Evolutionary conservation across 2,888 invertebrate species (phyloP).

Genomic region (Calliopum simillimum): DNA sequence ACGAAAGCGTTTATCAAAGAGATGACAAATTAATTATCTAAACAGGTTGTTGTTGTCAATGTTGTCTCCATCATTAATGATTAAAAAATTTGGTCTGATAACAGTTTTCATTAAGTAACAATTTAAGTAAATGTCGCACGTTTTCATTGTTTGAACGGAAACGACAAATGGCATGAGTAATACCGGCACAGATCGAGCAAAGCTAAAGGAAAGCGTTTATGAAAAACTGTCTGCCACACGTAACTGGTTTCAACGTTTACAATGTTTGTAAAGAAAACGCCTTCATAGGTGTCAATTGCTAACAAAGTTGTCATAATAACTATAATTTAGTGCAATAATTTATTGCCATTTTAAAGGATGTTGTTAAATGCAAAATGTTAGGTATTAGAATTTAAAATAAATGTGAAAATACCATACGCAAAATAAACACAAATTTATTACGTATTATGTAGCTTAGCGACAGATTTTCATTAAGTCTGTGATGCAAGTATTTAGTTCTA

Average conservation of each 20-base stretch:
- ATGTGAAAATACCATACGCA: too few species aligned
- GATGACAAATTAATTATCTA: conserved; percentile 13
- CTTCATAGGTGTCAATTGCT: not conserved
- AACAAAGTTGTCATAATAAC: conserved; percentile 13
- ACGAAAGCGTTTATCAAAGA: not conserved
- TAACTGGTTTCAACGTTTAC: not conserved
- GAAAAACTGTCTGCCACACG: not conserved
- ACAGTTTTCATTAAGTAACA: not conserved
- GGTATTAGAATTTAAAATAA: too few species aligned
- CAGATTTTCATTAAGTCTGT: conserved; percentile 15
- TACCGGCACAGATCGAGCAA: not conserved
- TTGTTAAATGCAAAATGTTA: too few species aligned
- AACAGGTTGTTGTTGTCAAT: not conserved
- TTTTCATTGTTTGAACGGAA: conserved; percentile 16
- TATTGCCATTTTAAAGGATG: too few species aligned
- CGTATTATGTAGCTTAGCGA: not conserved
- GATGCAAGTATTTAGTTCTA: not conserved
- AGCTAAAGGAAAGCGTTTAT: not conserved
- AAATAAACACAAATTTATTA: too few species aligned
- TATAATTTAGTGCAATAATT: too few species aligned
- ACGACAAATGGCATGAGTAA: conserved; percentile 18
- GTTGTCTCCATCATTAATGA: too few species aligned
- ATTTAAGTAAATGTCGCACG: conserved; percentile 1
- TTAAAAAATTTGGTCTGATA: conserved; percentile 3
- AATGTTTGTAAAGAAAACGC: too few species aligned